Evolutionary conservation across 35 echinoderm and acorn worm genomes (phyloP).

Genomic region (Antedon bifida): DNA sequence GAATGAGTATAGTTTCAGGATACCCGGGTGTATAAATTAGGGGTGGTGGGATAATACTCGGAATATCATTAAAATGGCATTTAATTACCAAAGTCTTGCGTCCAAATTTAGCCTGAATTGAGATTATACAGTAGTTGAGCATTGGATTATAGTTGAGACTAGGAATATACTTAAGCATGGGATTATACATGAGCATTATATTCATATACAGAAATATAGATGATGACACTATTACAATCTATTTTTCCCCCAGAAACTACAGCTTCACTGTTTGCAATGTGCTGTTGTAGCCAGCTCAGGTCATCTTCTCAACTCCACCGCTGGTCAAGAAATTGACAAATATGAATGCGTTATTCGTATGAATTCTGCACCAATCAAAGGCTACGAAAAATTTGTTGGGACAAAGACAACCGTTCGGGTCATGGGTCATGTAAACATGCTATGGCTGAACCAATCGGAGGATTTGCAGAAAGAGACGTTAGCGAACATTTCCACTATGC

Average conservation of each 20-base stretch:
- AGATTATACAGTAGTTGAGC: no score
- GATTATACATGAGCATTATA: no score
- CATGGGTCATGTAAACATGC: constrained; percentile 30
- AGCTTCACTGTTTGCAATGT: constrained; percentile 21
- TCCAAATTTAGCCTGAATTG: no score
- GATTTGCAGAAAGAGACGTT: constrained; percentile 25
- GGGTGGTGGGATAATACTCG: no score
- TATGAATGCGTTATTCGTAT: constrained; percentile 35
- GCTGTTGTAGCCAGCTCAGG: constrained; percentile 43
- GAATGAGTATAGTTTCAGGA: no score
- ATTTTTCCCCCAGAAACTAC: constrained; percentile 22
- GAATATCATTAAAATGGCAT: no score
- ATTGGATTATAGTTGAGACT: no score
- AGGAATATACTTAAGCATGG: no score
- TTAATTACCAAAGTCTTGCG: no score
- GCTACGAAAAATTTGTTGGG: constrained; percentile 37
- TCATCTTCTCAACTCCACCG: constrained; percentile 35
- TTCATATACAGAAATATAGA: no score
- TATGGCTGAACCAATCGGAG: constrained; percentile 20
- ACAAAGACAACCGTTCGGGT: constrained; percentile 27
- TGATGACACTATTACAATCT: background rate
- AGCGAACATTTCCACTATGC: background rate
- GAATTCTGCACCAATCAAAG: constrained; percentile 25
- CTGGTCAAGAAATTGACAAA: constrained; percentile 22
- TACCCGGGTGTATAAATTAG: no score